Conservation (phyloP, 2,888 invertebrate genomes). For the Drosophila mimica region DNA sequence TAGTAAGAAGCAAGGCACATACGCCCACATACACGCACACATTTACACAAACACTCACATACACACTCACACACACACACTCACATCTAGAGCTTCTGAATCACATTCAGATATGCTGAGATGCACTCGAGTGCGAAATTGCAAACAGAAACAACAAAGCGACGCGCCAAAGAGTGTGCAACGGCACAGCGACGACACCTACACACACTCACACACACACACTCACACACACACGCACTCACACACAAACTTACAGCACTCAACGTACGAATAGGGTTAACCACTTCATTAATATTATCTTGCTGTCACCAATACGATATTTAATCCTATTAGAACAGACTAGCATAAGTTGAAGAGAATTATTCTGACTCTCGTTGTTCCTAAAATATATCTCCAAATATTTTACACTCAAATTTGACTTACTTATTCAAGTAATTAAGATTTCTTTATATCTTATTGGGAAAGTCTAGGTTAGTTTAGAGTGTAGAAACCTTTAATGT, state of each 20-base stretch:
- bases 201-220: constrained; percentile 6
- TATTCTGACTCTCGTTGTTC: background rate
- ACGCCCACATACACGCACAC: constrained; percentile 17
- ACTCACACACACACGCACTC: constrained; percentile 4
- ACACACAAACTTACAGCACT: constrained; percentile 17
- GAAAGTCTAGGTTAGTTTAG: background rate
- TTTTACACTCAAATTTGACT: background rate
- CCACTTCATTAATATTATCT: background rate
- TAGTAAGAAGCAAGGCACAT: constrained; percentile 44
- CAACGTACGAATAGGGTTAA: constrained; percentile 9
- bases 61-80: constrained; percentile 3
- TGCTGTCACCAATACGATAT: background rate
- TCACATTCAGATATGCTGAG: constrained; percentile 55
- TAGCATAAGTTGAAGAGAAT: background rate
- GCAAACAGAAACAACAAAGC: constrained; percentile 63
- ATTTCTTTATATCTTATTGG: background rate
- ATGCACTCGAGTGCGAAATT: constrained; percentile 78
- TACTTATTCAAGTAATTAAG: background rate
- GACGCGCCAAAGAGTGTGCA: constrained; percentile 58
- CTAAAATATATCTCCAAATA: background rate
- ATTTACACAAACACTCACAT: constrained; percentile 3
- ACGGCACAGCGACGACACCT: constrained; percentile 19
- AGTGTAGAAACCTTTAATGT: background rate
- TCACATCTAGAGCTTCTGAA: constrained; percentile 31
- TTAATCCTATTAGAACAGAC: background rate